phyloP scores from a whole-genome alignment of 53 echinoderm and acorn worm genomes.

The Henricia sp. region DNA sequence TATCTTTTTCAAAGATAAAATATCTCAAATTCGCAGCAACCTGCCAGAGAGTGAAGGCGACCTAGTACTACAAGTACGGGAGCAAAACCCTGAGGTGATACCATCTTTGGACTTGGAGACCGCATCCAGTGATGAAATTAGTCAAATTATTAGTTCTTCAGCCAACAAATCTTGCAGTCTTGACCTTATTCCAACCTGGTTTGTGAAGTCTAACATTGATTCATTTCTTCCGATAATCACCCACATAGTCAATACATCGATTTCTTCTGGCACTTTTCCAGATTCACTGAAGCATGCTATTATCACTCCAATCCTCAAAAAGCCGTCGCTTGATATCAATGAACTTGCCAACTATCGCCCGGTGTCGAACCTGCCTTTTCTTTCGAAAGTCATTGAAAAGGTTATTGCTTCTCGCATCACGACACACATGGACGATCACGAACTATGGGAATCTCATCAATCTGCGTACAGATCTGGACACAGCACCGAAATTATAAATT shows the following conservation, averaged over 20 bases:
- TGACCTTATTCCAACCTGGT: slow-evolving; percentile 61
- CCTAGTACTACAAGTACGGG: background rate
- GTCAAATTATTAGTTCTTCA: slow-evolving; percentile 13
- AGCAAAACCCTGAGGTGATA: background rate
- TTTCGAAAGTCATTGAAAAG: too few relatives aligned
- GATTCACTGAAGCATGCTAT: slow-evolving; percentile 44
- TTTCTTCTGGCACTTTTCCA: slow-evolving; percentile 34
- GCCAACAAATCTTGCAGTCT: slow-evolving; percentile 29
- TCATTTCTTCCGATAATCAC: slow-evolving; percentile 55
- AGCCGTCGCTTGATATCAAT: slow-evolving; percentile 46
- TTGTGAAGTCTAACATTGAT: slow-evolving; percentile 11
- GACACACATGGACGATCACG: slow-evolving; percentile 20
- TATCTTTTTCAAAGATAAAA: slow-evolving; percentile 41
- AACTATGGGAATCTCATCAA: slow-evolving; percentile 47
- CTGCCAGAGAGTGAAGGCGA: background rate
- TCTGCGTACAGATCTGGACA: slow-evolving; percentile 46
- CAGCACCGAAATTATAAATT: slow-evolving; percentile 60
- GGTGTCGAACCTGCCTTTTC: too few relatives aligned
- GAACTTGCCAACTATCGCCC: slow-evolving; percentile 37
- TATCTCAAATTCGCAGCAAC: slow-evolving; percentile 4
- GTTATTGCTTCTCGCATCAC: slow-evolving; percentile 5
- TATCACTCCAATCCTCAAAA: slow-evolving; percentile 56
- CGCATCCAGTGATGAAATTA: background rate
- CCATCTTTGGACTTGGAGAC: background rate
- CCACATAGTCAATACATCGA: slow-evolving; percentile 38